These are phyloP conservation scores for Phataginus tricuspis DNA, from an alignment of 2,797 vertebrate species.

Conservation along the genomic window DNA sequence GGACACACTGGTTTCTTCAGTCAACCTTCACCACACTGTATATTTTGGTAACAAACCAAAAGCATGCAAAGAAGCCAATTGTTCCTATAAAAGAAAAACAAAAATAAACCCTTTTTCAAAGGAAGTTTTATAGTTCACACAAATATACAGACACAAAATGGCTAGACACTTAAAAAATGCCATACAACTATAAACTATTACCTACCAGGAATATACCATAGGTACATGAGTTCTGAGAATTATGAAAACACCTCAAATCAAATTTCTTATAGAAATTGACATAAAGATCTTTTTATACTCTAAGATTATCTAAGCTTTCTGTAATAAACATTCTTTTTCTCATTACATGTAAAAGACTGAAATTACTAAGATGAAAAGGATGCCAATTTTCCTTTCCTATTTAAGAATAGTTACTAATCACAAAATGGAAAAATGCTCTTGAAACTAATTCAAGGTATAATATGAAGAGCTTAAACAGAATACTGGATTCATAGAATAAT, in stretches of 20 bases:
- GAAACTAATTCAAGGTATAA: slow-evolving; percentile 15
- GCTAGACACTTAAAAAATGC: neutral
- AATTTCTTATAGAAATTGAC: slow-evolving; percentile 23
- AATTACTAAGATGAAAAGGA: slow-evolving; percentile 18
- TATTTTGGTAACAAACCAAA: slow-evolving; percentile 99
- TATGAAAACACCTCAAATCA: neutral
- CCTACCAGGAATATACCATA: neutral
- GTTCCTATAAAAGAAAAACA: slow-evolving; percentile 89
- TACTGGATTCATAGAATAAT: neutral
- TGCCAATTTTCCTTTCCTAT: neutral
- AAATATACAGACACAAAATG: slow-evolving; percentile 25
- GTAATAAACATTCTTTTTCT: slow-evolving; percentile 21
- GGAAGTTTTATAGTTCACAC: slow-evolving; percentile 37
- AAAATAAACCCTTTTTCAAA: slow-evolving; percentile 28
- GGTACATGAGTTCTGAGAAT: neutral
- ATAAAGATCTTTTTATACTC: neutral
- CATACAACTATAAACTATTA: slow-evolving; percentile 30
- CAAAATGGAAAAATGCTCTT: slow-evolving; percentile 23
- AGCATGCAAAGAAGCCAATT: slow-evolving; percentile 99
- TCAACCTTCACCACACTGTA: slow-evolving; percentile 99
- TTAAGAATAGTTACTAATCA: slow-evolving; percentile 24
- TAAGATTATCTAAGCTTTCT: slow-evolving; percentile 3
- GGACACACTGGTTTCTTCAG: slow-evolving; percentile 85
- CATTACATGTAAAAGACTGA: neutral
- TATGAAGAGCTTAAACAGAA: neutral